A percentile compares a stretch with the other conserved stretches of the same genome.
Evolutionary conservation across 23 tunicate genomes (phyloP).

Genomic region (Styela clava): DNA sequence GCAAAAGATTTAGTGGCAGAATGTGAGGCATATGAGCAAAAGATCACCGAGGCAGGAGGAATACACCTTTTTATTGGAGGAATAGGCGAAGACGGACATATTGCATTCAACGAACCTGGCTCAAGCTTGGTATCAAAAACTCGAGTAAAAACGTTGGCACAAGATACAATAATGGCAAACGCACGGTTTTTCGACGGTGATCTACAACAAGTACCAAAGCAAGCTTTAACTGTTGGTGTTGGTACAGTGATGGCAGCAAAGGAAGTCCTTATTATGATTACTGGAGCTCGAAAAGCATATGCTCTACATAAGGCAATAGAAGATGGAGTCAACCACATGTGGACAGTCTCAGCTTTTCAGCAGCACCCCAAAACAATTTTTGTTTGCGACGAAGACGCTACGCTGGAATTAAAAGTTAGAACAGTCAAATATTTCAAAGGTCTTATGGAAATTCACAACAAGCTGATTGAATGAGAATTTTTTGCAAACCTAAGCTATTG

Average conservation of each 20-base stretch:
- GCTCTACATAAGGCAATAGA: slow-evolving; percentile 95
- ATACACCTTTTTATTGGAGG: slow-evolving; percentile 85
- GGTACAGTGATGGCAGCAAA: slow-evolving; percentile 92
- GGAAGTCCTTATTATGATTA: slow-evolving; percentile 85
- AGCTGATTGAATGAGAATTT: neutral
- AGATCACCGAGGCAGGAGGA: slow-evolving; percentile 83
- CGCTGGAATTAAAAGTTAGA: slow-evolving; percentile 85
- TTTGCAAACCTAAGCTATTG: neutral
- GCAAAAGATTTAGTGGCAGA: slow-evolving; percentile 57
- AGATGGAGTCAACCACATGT: slow-evolving; percentile 90
- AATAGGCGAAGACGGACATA: slow-evolving; percentile 88
- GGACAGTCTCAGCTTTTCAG: slow-evolving; percentile 96
- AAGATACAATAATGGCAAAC: slow-evolving; percentile 85
- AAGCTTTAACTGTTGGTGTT: slow-evolving; percentile 91
- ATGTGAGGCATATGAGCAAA: slow-evolving; percentile 56
- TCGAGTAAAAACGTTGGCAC: slow-evolving; percentile 81
- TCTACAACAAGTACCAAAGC: slow-evolving; percentile 56
- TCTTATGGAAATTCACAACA: slow-evolving; percentile 70
- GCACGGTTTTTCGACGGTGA: slow-evolving; percentile 88
- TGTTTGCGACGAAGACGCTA: slow-evolving; percentile 86
- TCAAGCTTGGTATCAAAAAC: slow-evolving; percentile 89
- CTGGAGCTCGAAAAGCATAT: slow-evolving; percentile 80
- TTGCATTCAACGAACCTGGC: slow-evolving; percentile 94
- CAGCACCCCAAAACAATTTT: slow-evolving; percentile 83
- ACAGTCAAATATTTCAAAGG: slow-evolving; percentile 91